A percentile compares a stretch with the other conserved stretches of the same genome.
Evolutionary conservation across 2,797 vertebrate species (phyloP).

Genomic region (Chanos chanos): DNA sequence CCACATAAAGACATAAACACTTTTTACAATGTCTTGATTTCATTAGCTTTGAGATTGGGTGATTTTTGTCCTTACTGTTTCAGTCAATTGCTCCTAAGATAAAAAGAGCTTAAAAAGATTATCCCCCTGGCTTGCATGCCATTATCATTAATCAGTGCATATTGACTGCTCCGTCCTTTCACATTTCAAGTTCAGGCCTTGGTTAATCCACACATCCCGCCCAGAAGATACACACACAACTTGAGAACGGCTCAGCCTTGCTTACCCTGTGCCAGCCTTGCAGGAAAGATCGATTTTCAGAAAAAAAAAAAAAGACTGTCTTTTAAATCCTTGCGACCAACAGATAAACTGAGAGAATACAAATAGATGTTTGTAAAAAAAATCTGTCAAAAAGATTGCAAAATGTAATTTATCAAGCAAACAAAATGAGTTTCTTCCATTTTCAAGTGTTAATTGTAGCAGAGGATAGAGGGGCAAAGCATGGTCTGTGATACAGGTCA

Average conservation of each 20-base stretch:
- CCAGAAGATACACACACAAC: slow-evolving; percentile 64
- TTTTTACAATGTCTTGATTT: slow-evolving; percentile 48
- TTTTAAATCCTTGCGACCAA: slow-evolving; percentile 4
- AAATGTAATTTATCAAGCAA: background rate
- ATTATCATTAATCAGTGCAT: slow-evolving; percentile 83
- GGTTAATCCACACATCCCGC: slow-evolving; percentile 75
- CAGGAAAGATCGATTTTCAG: slow-evolving; percentile 48
- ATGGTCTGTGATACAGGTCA: background rate
- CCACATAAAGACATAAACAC: slow-evolving; percentile 52
- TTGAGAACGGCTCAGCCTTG: slow-evolving; percentile 49
- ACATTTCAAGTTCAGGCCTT: slow-evolving; percentile 79
- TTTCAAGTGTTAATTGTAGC: background rate
- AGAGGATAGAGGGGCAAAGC: background rate
- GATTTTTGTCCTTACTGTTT: slow-evolving; percentile 62
- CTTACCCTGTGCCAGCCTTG: slow-evolving; percentile 55
- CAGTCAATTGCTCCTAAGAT: slow-evolving; percentile 75
- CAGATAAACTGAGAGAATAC: slow-evolving; percentile 10
- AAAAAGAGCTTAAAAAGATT: slow-evolving; percentile 83
- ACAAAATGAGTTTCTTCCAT: background rate
- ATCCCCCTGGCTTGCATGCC: slow-evolving; percentile 81
- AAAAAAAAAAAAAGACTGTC: background rate
- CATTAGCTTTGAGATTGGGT: slow-evolving; percentile 58
- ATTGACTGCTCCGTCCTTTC: slow-evolving; percentile 83
- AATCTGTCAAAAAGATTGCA: background rate
- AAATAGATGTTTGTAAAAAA: slow-evolving; percentile 6